A percentile compares a stretch with the other conserved stretches of the same genome.
These are phyloP conservation scores for Salvelinus sp. DNA, from an alignment of 2,113 vertebrate genomes.

Conservation along the genomic window DNA sequence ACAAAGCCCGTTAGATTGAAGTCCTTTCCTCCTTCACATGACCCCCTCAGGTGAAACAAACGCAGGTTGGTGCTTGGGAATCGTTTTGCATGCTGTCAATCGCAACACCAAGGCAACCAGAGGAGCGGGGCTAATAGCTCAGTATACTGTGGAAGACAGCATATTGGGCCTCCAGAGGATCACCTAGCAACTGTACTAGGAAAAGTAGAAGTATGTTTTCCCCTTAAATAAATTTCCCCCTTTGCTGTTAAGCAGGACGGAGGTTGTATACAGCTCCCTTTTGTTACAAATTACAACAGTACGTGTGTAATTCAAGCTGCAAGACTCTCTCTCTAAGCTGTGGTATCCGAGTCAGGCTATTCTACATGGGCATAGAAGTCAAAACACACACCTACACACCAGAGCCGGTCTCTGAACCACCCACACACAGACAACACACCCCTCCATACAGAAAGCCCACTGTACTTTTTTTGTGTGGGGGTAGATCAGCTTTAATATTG, in stretches of 20 bases:
- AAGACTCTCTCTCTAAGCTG: neutral
- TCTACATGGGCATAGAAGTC: too few relatives aligned
- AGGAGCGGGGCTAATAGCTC: slow-evolving; percentile 12
- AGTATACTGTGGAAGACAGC: neutral
- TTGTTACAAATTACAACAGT: neutral
- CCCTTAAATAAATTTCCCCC: neutral
- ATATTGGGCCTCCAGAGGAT: neutral
- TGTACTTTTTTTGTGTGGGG: too few relatives aligned
- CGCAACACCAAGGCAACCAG: slow-evolving; percentile 39
- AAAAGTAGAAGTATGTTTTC: neutral
- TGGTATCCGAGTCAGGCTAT: neutral
- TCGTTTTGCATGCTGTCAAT: slow-evolving; percentile 32
- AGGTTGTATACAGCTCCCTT: neutral
- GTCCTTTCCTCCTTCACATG: neutral
- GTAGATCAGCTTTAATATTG: too few relatives aligned
- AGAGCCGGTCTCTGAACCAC: neutral
- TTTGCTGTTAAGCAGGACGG: too few relatives aligned
- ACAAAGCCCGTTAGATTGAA: neutral
- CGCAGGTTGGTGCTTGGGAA: slow-evolving; percentile 17
- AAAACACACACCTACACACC: slow-evolving; percentile 1
- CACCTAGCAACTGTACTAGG: slow-evolving; percentile 20
- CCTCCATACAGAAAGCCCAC: too few relatives aligned
- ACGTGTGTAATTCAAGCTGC: too few relatives aligned
- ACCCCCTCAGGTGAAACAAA: slow-evolving; percentile 34
- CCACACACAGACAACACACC: neutral